Percentiles rank a stretch among this genome's conserved stretches.
These are phyloP conservation scores for Panulirus ornatus DNA, from an alignment of 1,140 invertebrate genomes.

Conservation along the genomic window DNA sequence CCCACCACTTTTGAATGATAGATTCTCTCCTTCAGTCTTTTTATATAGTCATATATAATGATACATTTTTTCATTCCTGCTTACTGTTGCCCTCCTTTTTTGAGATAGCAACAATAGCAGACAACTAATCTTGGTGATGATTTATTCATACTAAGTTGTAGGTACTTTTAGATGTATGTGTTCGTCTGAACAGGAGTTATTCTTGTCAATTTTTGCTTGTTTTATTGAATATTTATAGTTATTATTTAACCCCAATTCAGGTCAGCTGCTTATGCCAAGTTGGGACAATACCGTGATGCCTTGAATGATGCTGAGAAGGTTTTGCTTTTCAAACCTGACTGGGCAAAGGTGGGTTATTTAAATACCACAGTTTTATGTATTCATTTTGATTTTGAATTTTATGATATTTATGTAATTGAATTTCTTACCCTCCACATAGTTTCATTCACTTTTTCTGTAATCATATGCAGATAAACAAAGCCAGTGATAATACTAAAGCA, in stretches of 20 bases:
- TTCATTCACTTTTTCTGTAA: too few species aligned
- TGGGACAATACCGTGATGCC: slow-evolving; percentile 10
- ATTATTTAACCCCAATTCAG: neutral
- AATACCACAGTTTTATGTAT: neutral
- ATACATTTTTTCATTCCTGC: neutral
- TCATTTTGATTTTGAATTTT: neutral
- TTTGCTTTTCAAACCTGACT: slow-evolving; percentile 28
- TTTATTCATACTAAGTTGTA: neutral
- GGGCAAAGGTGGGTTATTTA: slow-evolving; percentile 22
- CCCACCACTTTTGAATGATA: neutral
- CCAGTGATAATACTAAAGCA: too few species aligned
- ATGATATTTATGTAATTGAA: neutral
- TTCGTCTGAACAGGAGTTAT: too few species aligned
- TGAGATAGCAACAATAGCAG: neutral
- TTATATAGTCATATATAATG: neutral
- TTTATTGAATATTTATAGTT: too few species aligned
- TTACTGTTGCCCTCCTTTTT: neutral
- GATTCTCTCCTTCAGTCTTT: neutral
- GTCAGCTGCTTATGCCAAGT: slow-evolving; percentile 31
- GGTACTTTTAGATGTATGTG: neutral
- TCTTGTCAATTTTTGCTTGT: too few species aligned
- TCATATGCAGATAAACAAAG: too few species aligned
- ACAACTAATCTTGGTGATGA: neutral
- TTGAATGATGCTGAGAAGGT: slow-evolving; percentile 29
- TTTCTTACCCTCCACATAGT: too few species aligned